These are phyloP conservation scores for Cherax destructor DNA, from an alignment of 1,140 invertebrate species.

Conservation along the genomic window DNA sequence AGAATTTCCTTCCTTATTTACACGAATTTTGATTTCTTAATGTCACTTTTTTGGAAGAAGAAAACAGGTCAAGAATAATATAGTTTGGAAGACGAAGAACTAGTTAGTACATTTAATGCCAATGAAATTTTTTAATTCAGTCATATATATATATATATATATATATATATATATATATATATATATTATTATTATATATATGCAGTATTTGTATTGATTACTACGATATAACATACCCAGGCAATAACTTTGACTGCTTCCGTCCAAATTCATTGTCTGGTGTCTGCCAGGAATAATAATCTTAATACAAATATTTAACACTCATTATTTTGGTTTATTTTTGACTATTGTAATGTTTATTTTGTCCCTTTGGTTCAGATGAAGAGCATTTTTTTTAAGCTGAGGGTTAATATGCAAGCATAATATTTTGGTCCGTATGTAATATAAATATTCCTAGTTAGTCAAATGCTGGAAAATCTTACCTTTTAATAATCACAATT, in stretches of 20 bases:
- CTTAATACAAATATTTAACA: neutral
- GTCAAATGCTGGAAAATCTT: neutral
- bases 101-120: neutral
- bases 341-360: neutral
- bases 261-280: slow-evolving; percentile 54
- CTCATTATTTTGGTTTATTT: neutral
- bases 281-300: neutral
- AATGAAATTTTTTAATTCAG: neutral
- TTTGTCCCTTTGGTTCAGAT: neutral
- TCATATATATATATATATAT: neutral
- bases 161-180: neutral
- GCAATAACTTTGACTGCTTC: slow-evolving; percentile 56
- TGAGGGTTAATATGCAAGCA: neutral
- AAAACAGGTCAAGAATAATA: neutral
- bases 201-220: neutral
- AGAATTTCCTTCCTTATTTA: neutral
- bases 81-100: neutral
- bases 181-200: neutral
- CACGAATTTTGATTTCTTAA: neutral
- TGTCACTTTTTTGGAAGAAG: neutral
- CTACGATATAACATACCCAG: neutral
- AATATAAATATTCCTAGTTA: neutral
- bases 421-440: neutral
- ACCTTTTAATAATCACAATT: neutral
- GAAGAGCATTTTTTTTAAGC: neutral